Evolutionary conservation across 2,888 invertebrate species (phyloP), one percentile per base, ranked within the genome.

Genomic region (Sisyra terminalis): DNA sequence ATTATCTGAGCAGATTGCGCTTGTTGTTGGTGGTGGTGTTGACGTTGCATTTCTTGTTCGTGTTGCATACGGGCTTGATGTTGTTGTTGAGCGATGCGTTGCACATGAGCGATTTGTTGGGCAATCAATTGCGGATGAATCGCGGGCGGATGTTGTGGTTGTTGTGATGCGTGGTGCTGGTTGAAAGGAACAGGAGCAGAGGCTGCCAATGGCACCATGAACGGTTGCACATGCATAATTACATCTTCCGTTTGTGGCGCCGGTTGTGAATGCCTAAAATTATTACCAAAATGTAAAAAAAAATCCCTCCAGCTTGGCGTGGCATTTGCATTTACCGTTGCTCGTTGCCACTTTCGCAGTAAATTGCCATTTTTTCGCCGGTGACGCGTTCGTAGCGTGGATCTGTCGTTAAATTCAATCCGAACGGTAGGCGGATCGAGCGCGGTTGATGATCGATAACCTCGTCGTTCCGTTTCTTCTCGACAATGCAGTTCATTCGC

Each of bases 401-500:
- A 57, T 81, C 80, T 24, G 81, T 80, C 46, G 72, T 75, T 48
- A 78, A 58, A 53, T 78, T 78, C 40, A 76, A 62, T 47, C 78
- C 77, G 54, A 78, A 76, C 14, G 78, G 75, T 46, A 78, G 60
- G 40, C 70, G 64, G 35, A 78, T 62, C 4, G 70, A 73, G 57
- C 75, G 75, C 1, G 77, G 66, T 53, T 78, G 76, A 48, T 80
- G 77, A 50, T 86, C 85, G 53, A 85, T 76, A 18, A 87, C 73
- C 59, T 89, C 86, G 55, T 87, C 88, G 41, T 80, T 75, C 49
- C 76, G 77, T 51, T 86, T 82, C 57, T 84, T 82, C 60, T 89
- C 89, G 34, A 89, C 86, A 15, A 89, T 75, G 61, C 89, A 90
- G 64, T 89, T 89, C 78, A 89, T 87, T 60, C 82, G 79, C 45